Percentiles rank a stretch among this genome's conserved stretches.
Evolutionary conservation across 2,888 invertebrate genomes (phyloP).

Genomic region (Chrysolina americana): DNA sequence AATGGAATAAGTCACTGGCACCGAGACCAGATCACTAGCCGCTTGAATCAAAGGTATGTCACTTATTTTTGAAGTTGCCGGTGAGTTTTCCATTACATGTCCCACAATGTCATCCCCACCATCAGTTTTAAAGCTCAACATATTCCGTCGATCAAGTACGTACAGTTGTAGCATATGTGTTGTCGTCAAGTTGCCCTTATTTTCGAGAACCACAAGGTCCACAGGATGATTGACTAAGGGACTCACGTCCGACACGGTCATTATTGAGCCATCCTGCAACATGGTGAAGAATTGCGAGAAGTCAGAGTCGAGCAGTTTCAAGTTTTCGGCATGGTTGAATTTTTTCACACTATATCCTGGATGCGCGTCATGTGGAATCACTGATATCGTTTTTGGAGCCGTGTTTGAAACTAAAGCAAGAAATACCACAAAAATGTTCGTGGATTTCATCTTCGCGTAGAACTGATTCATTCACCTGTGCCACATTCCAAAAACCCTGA

Average conservation of each 20-base stretch:
- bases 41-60: constrained; percentile 83
- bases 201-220: constrained; percentile 85
- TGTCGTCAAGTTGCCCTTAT: constrained; percentile 83
- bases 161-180: constrained; percentile 86
- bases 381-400: constrained; percentile 58
- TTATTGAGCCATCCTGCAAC: constrained; percentile 88
- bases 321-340: constrained; percentile 76
- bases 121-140: constrained; percentile 82
- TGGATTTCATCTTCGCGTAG: constrained; percentile 33
- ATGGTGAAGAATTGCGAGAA: constrained; percentile 90
- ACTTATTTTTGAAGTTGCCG: constrained; percentile 80
- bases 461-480: constrained; percentile 23
- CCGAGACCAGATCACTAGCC: constrained; percentile 76
- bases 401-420: constrained; percentile 33
- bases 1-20: constrained; percentile 84
- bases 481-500: constrained; percentile 39
- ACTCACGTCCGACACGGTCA: constrained; percentile 90
- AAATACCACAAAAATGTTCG: constrained; percentile 31
- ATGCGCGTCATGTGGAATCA: constrained; percentile 91
- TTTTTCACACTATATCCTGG: constrained; percentile 91
- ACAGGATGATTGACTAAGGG: constrained; percentile 87
- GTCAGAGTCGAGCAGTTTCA: constrained; percentile 82
- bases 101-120: constrained; percentile 77
- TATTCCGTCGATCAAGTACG: constrained; percentile 86
- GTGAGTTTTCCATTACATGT: constrained; percentile 84